Conservation (phyloP, 1,140 invertebrate genomes). For the Drosophila littoralis region DNA sequence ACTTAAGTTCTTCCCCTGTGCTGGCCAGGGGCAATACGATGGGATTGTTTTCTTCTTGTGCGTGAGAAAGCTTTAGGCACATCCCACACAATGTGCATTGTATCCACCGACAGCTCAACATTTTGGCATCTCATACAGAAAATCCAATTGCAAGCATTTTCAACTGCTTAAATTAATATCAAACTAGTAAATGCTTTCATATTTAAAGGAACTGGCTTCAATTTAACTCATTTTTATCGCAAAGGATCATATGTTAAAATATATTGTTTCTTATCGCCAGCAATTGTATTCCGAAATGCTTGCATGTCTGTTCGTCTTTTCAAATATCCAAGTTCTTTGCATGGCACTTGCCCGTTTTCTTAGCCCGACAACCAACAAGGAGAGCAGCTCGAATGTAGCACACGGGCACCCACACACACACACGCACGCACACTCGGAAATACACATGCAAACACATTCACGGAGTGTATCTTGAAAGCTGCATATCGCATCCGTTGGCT, state of each 20-base stretch:
- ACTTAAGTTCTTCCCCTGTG: slow-evolving; percentile 52
- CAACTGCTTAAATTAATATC: not conserved
- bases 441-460: slow-evolving; percentile 24
- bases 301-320: not conserved
- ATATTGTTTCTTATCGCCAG: not conserved
- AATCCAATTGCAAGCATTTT: not conserved
- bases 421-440: slow-evolving; percentile 16
- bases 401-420: slow-evolving; percentile 6
- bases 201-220: not conserved
- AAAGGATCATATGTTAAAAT: not conserved
- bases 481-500: slow-evolving; percentile 24
- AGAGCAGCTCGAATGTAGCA: slow-evolving; percentile 42
- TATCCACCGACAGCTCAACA: not conserved
- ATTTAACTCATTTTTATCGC: not conserved
- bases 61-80: slow-evolving; percentile 35
- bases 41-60: slow-evolving; percentile 53
- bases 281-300: slow-evolving; percentile 36
- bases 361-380: slow-evolving; percentile 23
- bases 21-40: slow-evolving; percentile 28
- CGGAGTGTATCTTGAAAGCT: slow-evolving; percentile 42
- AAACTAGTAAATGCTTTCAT: not conserved
- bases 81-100: slow-evolving; percentile 7
- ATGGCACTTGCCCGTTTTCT: slow-evolving; percentile 33
- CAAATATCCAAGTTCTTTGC: slow-evolving; percentile 24
- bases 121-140: not conserved